Evolutionary conservation across 2,113 vertebrate genomes (phyloP), one percentile per base, ranked within the genome.

Genomic region (Anolis carolinensis): DNA sequence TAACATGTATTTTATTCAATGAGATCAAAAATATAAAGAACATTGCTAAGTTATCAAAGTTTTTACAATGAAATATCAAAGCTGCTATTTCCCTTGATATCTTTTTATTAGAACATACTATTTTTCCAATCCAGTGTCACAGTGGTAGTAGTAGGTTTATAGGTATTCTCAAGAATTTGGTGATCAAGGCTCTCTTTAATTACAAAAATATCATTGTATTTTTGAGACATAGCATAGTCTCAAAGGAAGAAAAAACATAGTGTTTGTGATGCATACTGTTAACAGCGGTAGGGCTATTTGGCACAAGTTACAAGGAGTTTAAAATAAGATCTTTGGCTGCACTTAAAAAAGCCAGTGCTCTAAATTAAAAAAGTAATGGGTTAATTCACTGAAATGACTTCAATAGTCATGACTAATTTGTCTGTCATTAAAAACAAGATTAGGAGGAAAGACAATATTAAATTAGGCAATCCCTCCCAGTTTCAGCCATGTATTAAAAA

Each of bases 301-400:
- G 83, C 44, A 81, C 79, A 80, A 72, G 18, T 1, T 88, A 2
- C 71, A 86, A 81, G 86, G 11, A 67, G 0, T 2, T 81, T 86
- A 90, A 44, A 44, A 16, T 59, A 82, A 75, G 88, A 79, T 87
- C 87, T 91, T 89, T 88, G 81, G 8, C 32, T 86, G 86, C 71
- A 34, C 70, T 90, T 36, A 4, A 84, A 92, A 80, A 63, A 52
- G 32, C 18, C 81, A 82, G 25, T 83, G 2, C 78, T 50, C 74
- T 86, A 86, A 52, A 48, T 44, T 44, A 44, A 76, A 67, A 88
- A 93, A 88, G 68, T 63, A 80, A 88, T 85, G 89, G 81, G 48
- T 13, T 76, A 81, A 11, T 59, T 59, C 55, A 4, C 4, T 7
- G n/a, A 48, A n/a, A 44, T 76, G 32, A 5, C 65, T 36, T 74